Conservation (phyloP, 2,113 vertebrate species). For the Silurus meridionalis region DNA sequence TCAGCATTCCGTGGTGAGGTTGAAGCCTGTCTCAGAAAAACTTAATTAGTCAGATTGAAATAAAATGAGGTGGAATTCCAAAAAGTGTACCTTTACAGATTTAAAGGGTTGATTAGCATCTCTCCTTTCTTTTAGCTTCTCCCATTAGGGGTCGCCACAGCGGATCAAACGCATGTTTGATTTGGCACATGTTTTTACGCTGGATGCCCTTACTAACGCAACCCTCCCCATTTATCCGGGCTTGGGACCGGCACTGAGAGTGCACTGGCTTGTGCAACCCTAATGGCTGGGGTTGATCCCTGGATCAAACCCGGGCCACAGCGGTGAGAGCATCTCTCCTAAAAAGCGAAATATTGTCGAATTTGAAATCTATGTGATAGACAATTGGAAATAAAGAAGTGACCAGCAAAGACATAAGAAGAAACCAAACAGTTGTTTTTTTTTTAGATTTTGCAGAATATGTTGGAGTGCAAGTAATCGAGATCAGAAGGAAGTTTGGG, state of each 20-base stretch:
- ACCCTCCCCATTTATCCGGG: too few relatives aligned
- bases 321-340: too few relatives aligned
- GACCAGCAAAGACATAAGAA: constrained; percentile 1
- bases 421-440: neutral
- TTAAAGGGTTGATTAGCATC: constrained; percentile 1
- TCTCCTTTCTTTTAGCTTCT: neutral
- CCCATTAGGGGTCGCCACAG: too few relatives aligned
- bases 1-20: constrained; percentile 1
- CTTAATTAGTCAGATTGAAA: neutral
- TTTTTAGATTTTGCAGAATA: neutral
- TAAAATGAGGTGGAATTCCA: neutral
- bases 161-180: too few relatives aligned
- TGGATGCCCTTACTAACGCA: too few relatives aligned
- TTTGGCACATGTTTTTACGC: too few relatives aligned
- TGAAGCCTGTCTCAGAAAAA: constrained; percentile 24
- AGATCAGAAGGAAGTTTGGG: neutral
- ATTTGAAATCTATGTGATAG: constrained; percentile 44
- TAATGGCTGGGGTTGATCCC: too few relatives aligned
- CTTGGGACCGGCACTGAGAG: too few relatives aligned
- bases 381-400: constrained; percentile 42
- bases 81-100: neutral
- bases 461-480: neutral
- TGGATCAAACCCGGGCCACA: too few relatives aligned
- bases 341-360: too few relatives aligned
- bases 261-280: too few relatives aligned